Percentiles rank a stretch among this genome's conserved stretches.
These are phyloP conservation scores for Bombyx mori DNA, from an alignment of 1,140 invertebrate genomes.

Conservation along the genomic window ASM3026992v2 NC_085110.1:5421001-5421500, in stretches of 20 bases:
- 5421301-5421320: slow-evolving; percentile 14
- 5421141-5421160: slow-evolving; percentile 25
- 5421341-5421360: slow-evolving; percentile 42
- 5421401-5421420: slow-evolving; percentile 61
- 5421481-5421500: slow-evolving; percentile 3
- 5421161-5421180: slow-evolving; percentile 31
- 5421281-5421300: slow-evolving; percentile 4
- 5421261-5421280: slow-evolving; percentile 9
- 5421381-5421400: slow-evolving; percentile 55
- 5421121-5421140: slow-evolving; percentile 52
- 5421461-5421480: slow-evolving; percentile 32
- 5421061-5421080: slow-evolving; percentile 23
- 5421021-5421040: slow-evolving; percentile 43
- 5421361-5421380: slow-evolving; percentile 31
- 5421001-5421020: slow-evolving; percentile 56
- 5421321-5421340: slow-evolving; percentile 21
- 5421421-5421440: background rate
- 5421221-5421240: slow-evolving; percentile 5
- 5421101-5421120: slow-evolving; percentile 47
- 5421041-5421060: slow-evolving; percentile 17
- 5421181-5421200: slow-evolving; percentile 51
- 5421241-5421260: slow-evolving; percentile 4
- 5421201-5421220: slow-evolving; percentile 1
- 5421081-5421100: no score
- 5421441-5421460: slow-evolving; percentile 13